Base-by-base conservation (phyloP, 2,888 invertebrate genomes). In the Holacanthella duospinosa region DNA sequence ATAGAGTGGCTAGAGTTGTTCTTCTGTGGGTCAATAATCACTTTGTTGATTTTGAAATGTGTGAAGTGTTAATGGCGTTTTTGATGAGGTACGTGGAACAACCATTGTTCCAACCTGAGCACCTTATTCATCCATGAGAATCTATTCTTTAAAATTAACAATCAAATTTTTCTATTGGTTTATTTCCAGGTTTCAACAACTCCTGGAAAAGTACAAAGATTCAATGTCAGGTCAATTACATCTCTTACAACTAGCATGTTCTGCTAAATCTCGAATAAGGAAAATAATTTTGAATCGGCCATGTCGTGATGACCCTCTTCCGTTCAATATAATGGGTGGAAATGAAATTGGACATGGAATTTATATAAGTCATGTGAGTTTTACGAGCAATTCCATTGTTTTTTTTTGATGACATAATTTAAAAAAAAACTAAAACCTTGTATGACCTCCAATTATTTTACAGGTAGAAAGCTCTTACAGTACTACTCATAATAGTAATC, bases 1-100 rank as follows among this genome's bases (percentile, higher is more conserved):
- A 93, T 78, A 84, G 93, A 76, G 96, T 96, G 2, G 95, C 96
- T 0, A 82, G 97, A 64, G 94, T 99, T 0, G 92, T 99, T 12
- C 81, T 99, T 54, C 83, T 97, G 12, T 99, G 99, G 99, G 96
- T 97, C 1, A 97, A 96, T 78, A 97, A 95, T 79, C 95, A 96
- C 79, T 96, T 95, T 76, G 93, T 93, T 48, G 96, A 96, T 77
- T 96, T 96, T 78, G 95, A 95, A 81, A 93, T 90, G 4, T 92
- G 94, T 78, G 87, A 92, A 26, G 86, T 86, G 65, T 94, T 99
- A 94, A 93, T 94, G 86, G 93, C 93, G 74, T 94, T 95, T 76
- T 43, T 66, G 26, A 59, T 63, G 43, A 63, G 61, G 66, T 66
- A 55, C n/a, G n/a, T n/a, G 55, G 63, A 24, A 27, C 24, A 56